A percentile compares a stretch with the other conserved stretches of the same genome.
Conservation (phyloP, 2,888 invertebrate genomes). For the Leptinotarsa juncta region DNA sequence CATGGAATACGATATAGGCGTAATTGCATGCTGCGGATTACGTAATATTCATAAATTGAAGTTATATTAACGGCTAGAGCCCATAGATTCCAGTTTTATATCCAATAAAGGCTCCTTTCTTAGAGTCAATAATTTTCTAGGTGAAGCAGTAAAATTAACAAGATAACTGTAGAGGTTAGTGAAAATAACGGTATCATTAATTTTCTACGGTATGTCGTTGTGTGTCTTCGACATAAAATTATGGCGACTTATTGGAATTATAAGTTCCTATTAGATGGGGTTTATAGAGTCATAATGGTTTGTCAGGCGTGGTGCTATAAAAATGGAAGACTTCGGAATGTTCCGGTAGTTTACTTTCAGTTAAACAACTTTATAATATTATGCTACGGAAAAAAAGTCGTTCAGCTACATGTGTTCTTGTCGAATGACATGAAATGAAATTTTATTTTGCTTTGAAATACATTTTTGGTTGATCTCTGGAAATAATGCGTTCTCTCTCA, state of each 20-base stretch:
- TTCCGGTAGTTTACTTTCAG: too few species aligned
- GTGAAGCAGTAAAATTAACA: constrained; percentile 9
- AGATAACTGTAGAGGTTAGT: constrained; percentile 1
- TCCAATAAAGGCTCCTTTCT: constrained; percentile 17
- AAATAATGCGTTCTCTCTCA: too few species aligned
- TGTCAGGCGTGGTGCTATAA: constrained; percentile 8
- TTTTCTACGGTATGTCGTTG: constrained; percentile 16
- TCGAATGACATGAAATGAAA: too few species aligned
- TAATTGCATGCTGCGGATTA: constrained; percentile 47
- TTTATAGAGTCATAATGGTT: constrained; percentile 25
- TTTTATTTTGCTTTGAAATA: too few species aligned
- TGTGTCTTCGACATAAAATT: constrained; percentile 23
- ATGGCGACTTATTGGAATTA: constrained; percentile 15
- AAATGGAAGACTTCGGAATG: neutral
- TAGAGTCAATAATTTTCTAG: constrained; percentile 3
- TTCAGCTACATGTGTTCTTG: too few species aligned
- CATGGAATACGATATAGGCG: constrained; percentile 50
- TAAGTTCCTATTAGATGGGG: constrained; percentile 14
- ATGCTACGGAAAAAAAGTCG: too few species aligned
- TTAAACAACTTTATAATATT: too few species aligned
- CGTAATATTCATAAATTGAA: constrained; percentile 38
- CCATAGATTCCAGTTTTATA: constrained; percentile 10
- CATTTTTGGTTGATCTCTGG: too few species aligned
- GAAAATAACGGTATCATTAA: constrained; percentile 22
- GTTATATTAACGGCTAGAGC: constrained; percentile 18